phyloP scores from a whole-genome alignment of 2,888 invertebrate genomes.

The Euproctis similis region DNA sequence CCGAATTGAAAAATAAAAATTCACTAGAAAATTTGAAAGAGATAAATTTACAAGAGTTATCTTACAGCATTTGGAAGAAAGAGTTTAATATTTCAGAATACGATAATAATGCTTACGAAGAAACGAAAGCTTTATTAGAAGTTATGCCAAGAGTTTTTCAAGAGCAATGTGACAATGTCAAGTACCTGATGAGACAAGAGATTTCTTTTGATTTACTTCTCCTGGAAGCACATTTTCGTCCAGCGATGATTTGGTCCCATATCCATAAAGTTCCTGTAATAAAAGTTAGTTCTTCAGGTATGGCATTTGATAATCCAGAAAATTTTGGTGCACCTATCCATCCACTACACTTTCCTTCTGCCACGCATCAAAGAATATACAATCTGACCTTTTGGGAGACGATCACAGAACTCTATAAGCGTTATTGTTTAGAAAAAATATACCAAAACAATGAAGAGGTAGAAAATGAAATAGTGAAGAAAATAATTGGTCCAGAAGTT shows the following conservation, averaged over 20 bases:
- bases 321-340: conserved; percentile 23
- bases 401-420: conserved; percentile 7
- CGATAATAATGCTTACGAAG: conserved; percentile 3
- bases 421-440: conserved; percentile 1
- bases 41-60: conserved; percentile 7
- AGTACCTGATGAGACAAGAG: conserved; percentile 3
- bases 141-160: conserved; percentile 4
- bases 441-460: conserved; percentile 4
- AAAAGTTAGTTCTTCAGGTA: conserved; percentile 25
- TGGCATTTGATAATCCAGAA: conserved; percentile 13
- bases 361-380: conserved; percentile 14
- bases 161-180: conserved; percentile 3
- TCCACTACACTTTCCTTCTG: conserved; percentile 24
- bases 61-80: conserved; percentile 4
- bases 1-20: conserved; percentile 1
- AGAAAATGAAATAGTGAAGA: conserved; percentile 14
- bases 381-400: conserved; percentile 17
- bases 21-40: conserved; percentile 7
- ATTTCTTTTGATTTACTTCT: conserved; percentile 8
- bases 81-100: background rate
- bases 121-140: background rate
- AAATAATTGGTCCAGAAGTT: conserved; percentile 6
- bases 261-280: conserved; percentile 22
- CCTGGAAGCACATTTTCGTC: conserved; percentile 13
- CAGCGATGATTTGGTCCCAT: conserved; percentile 16